Evolutionary conservation across 2,888 invertebrate species (phyloP), one percentile per base, ranked within the genome.

Genomic region (Oscheius myriophilus): DNA sequence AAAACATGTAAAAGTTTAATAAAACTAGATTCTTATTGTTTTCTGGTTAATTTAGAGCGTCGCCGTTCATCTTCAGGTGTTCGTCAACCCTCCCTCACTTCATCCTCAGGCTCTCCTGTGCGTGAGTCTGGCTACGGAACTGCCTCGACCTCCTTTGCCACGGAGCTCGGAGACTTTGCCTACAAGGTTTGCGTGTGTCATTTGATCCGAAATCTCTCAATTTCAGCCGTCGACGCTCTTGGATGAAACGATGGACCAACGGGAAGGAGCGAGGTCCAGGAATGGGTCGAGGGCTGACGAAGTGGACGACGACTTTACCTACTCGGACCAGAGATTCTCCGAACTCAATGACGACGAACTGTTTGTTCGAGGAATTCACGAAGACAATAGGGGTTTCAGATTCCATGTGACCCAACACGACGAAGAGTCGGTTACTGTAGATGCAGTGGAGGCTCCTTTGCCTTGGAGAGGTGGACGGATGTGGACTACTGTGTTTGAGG

Each of bases 401-500:
- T 67, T 26, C 43, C 52, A 67, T 23, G 26, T 51, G 9, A 52
- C 33, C 9, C 42, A 61, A 23, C 26, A 68, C 26, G 64, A 62
- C 4, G 42, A 52, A 6, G 18, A 39, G 46, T 12, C 25, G 21
- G 26, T 26, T 18, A 52, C 21, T n/a, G 67, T 63, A 52, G 58
- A 62, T 21, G 64, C 58, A 12, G 65, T 63, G 58, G 66, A 58
- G 41, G 41, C 4, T 16, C 42, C 14, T 54, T 43, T 43, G 49
- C 12, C 62, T 1, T 41, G 33, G 25, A 25, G 57, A 21, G 57
- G 57, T 25, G 77, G 75, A 14, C 75, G 77, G 21, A 84, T 85
- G 84, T 85, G 85, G 85, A 84, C 83, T 16, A 85, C 85, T 16
- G 85, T 83, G 23, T 85, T 85, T 66, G 84, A 84, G 21, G 71